These are phyloP conservation scores for Sinodicranocentrus sp. DNA, from an alignment of 2,888 invertebrate genomes.

Conservation along the genomic window DNA sequence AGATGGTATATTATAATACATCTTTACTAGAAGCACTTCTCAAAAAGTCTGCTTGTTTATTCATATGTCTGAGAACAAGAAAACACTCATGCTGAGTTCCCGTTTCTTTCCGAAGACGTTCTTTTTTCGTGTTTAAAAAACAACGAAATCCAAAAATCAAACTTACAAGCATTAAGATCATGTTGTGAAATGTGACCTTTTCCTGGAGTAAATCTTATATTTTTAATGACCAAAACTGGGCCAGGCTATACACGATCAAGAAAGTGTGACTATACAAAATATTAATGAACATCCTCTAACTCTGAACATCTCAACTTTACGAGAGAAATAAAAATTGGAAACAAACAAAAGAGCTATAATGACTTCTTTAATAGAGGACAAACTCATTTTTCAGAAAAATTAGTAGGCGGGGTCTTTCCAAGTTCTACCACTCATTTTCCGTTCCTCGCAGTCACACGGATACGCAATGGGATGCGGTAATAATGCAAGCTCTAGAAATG, in stretches of 20 bases:
- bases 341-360: constrained; percentile 11
- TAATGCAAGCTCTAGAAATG: constrained; percentile 20
- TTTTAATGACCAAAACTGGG: constrained; percentile 50
- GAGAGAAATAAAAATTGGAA: neutral
- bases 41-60: constrained; percentile 44
- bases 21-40: neutral
- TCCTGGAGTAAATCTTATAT: constrained; percentile 35
- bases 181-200: constrained; percentile 65
- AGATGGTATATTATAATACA: constrained; percentile 27
- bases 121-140: constrained; percentile 61
- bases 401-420: constrained; percentile 43
- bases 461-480: neutral
- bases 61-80: constrained; percentile 43
- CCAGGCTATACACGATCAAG: constrained; percentile 33
- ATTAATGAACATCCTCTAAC: neutral
- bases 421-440: neutral
- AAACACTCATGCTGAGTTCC: constrained; percentile 50
- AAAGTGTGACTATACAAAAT: constrained; percentile 41
- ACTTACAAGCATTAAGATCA: constrained; percentile 53
- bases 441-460: neutral
- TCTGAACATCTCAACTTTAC: neutral
- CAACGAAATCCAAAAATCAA: constrained; percentile 48
- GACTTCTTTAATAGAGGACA: constrained; percentile 27
- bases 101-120: constrained; percentile 22
- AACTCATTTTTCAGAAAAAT: constrained; percentile 37